Evolutionary conservation across 2,797 vertebrate species (phyloP).

Genomic region (Falco peregrinus): DNA sequence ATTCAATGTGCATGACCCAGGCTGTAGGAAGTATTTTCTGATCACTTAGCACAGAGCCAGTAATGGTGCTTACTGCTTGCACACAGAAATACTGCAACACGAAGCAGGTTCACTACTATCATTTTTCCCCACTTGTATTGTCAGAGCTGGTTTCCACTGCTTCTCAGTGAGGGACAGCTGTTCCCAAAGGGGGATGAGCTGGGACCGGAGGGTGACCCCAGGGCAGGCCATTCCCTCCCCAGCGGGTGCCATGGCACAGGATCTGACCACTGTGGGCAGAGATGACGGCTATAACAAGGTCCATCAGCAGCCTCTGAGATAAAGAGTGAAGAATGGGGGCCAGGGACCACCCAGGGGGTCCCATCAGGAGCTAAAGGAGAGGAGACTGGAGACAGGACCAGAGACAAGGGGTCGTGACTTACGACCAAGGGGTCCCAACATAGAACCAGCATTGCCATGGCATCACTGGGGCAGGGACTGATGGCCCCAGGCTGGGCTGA

Average conservation of each 20-base stretch:
- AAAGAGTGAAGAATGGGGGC: background rate
- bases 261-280: background rate
- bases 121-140: background rate
- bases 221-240: accelerated
- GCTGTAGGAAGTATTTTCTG: background rate
- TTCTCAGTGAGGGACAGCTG: background rate
- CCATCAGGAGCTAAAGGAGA: background rate
- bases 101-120: background rate
- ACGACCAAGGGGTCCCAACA: accelerated
- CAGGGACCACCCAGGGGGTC: background rate
- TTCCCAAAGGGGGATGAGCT: background rate
- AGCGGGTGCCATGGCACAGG: background rate
- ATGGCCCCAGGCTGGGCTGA: background rate
- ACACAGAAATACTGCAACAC: background rate
- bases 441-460: background rate
- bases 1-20: accelerated
- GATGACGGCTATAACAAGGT: background rate
- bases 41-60: background rate
- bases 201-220: background rate
- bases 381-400: accelerated
- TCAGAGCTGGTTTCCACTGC: background rate
- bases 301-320: background rate
- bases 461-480: background rate
- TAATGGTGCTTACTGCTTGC: background rate
- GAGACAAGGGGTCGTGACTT: accelerated